A percentile compares a stretch with the other conserved stretches of the same genome.
Evolutionary conservation across 2,797 vertebrate genomes (phyloP).

Genomic region (Bovichtus variegatus): DNA sequence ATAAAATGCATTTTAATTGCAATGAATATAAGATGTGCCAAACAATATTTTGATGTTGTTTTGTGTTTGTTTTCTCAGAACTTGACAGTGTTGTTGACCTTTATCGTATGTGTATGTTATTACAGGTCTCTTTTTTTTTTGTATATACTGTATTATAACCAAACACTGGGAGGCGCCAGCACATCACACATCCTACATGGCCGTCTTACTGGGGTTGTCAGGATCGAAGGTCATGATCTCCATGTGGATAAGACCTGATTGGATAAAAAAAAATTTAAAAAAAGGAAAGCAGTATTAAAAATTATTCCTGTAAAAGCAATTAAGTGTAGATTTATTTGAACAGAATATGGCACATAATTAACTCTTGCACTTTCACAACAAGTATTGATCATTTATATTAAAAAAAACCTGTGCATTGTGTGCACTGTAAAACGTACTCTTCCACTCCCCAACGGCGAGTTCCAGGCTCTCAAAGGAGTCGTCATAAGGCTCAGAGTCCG

Average conservation of each 20-base stretch:
- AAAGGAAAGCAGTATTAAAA: background rate
- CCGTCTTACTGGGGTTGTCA: slow-evolving; percentile 81
- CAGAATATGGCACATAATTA: background rate
- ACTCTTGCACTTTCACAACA: background rate
- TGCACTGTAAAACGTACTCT: slow-evolving; percentile 74
- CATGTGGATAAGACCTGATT: slow-evolving; percentile 87
- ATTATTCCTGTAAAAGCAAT: background rate
- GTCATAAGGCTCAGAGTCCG: slow-evolving; percentile 82
- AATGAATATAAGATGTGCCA: background rate
- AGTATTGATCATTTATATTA: background rate
- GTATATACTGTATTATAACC: background rate
- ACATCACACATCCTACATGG: slow-evolving; percentile 65
- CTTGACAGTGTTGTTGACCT: slow-evolving; percentile 7
- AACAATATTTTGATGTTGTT: slow-evolving; percentile 1
- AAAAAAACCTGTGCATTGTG: background rate
- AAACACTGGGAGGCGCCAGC: background rate
- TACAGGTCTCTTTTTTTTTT: no score
- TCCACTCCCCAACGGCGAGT: slow-evolving; percentile 86
- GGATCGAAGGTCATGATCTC: slow-evolving; percentile 90
- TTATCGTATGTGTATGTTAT: background rate
- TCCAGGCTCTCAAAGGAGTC: slow-evolving; percentile 89
- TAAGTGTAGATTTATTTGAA: background rate
- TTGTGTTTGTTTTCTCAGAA: background rate
- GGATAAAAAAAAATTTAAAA: slow-evolving; percentile 25
- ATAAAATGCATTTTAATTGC: background rate